These are phyloP conservation scores for Agapornis roseicollis DNA, from an alignment of 2,113 vertebrate genomes.

Conservation along the genomic window DNA sequence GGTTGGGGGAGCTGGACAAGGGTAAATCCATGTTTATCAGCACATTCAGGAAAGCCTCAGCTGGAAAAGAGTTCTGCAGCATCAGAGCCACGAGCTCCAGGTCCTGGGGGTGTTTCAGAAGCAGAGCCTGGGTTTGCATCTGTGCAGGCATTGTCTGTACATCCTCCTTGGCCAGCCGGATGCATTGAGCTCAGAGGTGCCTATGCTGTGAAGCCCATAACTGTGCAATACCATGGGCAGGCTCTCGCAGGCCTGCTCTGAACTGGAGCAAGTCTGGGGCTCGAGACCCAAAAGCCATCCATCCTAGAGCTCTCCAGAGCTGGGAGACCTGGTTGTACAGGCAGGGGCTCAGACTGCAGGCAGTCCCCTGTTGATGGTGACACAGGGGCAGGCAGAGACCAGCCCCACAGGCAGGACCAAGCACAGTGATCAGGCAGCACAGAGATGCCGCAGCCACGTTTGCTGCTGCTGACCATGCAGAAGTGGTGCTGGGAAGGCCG, in stretches of 20 bases:
- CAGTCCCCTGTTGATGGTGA: neutral
- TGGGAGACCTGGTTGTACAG: neutral
- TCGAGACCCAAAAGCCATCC: neutral
- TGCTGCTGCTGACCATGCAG: neutral
- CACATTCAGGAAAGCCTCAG: neutral
- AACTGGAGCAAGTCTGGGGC: rapidly evolving
- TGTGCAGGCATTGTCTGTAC: rapidly evolving
- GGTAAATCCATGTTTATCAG: neutral
- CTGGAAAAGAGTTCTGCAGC: neutral
- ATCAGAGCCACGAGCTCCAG: rapidly evolving
- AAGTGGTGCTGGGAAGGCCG: neutral
- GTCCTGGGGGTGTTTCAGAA: rapidly evolving
- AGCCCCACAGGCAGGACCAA: neutral
- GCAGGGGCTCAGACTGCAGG: rapidly evolving
- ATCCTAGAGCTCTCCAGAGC: neutral
- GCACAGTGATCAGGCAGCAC: neutral
- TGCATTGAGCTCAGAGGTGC: neutral
- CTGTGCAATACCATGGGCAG: rapidly evolving
- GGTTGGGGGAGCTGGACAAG: neutral
- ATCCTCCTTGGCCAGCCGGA: neutral
- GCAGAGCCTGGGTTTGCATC: neutral
- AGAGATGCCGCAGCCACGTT: neutral
- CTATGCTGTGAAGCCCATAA: rapidly evolving
- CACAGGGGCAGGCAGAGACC: neutral
- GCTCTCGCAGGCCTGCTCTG: neutral